phyloP scores from a whole-genome alignment of 1,140 invertebrate species.

The Sesamia nonagrioides region DNA sequence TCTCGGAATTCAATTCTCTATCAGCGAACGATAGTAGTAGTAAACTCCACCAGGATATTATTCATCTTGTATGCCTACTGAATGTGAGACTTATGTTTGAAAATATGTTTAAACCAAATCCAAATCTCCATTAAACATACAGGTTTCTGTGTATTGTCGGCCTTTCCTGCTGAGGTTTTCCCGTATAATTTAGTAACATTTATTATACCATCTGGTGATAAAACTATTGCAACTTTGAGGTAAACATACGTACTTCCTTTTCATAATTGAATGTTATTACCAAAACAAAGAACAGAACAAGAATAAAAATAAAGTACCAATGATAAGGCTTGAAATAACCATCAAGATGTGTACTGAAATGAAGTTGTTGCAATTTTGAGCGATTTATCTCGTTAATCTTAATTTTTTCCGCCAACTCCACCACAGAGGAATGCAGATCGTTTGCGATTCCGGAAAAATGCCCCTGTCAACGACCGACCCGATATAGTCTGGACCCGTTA shows the following conservation, averaged over 20 bases:
- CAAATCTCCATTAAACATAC: neutral
- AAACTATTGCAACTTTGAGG: neutral
- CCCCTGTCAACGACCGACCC: slow-evolving; percentile 81
- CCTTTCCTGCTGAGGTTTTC: slow-evolving; percentile 10
- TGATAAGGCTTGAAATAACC: neutral
- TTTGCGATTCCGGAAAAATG: slow-evolving; percentile 75
- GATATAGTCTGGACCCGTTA: slow-evolving; percentile 79
- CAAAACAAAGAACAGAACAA: neutral
- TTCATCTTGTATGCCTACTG: slow-evolving; percentile 19
- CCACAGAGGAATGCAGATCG: slow-evolving; percentile 64
- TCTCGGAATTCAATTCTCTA: slow-evolving; percentile 56
- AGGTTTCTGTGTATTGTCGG: neutral
- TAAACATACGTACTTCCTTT: slow-evolving; percentile 14
- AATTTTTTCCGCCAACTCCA: slow-evolving; percentile 44
- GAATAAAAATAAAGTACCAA: slow-evolving; percentile 11
- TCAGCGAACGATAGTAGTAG: slow-evolving; percentile 26
- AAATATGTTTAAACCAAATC: neutral
- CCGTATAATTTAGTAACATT: slow-evolving; percentile 11
- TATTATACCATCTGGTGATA: neutral
- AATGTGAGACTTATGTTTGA: neutral
- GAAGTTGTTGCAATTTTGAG: slow-evolving; percentile 23
- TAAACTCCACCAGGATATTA: slow-evolving; percentile 18
- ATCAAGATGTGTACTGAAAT: slow-evolving; percentile 17
- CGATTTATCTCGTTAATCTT: slow-evolving; percentile 30
- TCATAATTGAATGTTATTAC: slow-evolving; percentile 18